phyloP scores from a whole-genome alignment of 2,113 vertebrate genomes.

The Opisthocomus hoazin region DNA sequence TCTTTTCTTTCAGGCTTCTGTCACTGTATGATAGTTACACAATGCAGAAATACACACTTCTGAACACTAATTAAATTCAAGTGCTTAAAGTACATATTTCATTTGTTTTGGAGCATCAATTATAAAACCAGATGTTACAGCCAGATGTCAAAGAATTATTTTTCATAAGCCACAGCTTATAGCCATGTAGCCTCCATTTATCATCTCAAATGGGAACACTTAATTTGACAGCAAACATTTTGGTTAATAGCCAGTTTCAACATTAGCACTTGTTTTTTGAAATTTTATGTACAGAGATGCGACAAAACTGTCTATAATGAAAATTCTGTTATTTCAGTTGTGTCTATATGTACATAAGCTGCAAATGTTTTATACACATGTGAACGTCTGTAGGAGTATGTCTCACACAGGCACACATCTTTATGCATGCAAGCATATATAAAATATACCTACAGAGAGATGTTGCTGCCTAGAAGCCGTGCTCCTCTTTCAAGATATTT shows the following conservation, averaged over 20 bases:
- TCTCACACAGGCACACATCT: background rate
- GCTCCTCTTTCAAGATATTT: background rate
- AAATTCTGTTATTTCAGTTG: conserved; percentile 39
- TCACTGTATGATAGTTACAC: background rate
- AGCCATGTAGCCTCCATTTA: conserved; percentile 63
- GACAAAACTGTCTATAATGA: conserved; percentile 58
- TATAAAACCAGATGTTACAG: conserved; percentile 70
- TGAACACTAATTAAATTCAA: conserved; percentile 38
- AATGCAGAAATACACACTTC: background rate
- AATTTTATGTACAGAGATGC: conserved; percentile 51
- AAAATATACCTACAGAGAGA: background rate
- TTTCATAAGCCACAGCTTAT: conserved; percentile 55
- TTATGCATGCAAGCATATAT: background rate
- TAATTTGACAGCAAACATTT: conserved; percentile 71
- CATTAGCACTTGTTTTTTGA: conserved; percentile 62
- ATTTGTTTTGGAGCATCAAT: conserved; percentile 55
- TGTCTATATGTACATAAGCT: background rate
- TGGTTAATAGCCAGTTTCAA: conserved; percentile 75
- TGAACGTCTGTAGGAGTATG: background rate
- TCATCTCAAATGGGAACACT: conserved; percentile 71
- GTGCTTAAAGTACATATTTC: conserved; percentile 22
- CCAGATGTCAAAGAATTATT: conserved; percentile 73
- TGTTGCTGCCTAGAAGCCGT: background rate
- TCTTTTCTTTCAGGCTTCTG: background rate
- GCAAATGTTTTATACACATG: background rate